phyloP scores from a whole-genome alignment of 2,888 invertebrate genomes.

The Chymomyza procnemis region DNA sequence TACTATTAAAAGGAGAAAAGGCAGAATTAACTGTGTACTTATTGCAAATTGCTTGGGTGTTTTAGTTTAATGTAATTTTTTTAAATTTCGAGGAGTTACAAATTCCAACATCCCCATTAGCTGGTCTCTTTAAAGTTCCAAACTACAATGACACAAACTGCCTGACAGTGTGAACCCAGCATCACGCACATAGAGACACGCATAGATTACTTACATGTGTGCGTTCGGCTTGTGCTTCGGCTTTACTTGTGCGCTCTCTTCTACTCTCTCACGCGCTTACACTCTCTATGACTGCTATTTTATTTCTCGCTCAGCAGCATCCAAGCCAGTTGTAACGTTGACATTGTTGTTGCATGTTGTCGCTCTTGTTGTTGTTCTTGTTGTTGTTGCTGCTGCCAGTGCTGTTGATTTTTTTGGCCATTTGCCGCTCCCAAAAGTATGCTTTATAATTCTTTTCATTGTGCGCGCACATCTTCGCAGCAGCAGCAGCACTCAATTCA shows the following conservation, averaged over 20 bases:
- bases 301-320: constrained; percentile 56
- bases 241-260: background rate
- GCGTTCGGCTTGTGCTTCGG: background rate
- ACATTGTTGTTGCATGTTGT: constrained; percentile 35
- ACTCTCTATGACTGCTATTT: no score
- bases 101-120: no score
- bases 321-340: constrained; percentile 45
- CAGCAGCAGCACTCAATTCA: constrained; percentile 39
- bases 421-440: constrained; percentile 70
- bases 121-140: no score
- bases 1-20: no score
- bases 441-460: constrained; percentile 67
- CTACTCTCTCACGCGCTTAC: no score
- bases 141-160: no score
- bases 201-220: constrained; percentile 15
- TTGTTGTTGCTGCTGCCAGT: constrained; percentile 27
- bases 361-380: background rate
- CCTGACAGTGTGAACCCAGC: background rate
- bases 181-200: background rate
- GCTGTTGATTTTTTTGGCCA: constrained; percentile 63
- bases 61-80: no score
- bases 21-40: no score
- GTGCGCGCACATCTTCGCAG: constrained; percentile 66
- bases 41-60: no score
- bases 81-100: no score